These are phyloP conservation scores for Silurus meridionalis DNA, from an alignment of 2,113 vertebrate species.

Conservation along the genomic window DNA sequence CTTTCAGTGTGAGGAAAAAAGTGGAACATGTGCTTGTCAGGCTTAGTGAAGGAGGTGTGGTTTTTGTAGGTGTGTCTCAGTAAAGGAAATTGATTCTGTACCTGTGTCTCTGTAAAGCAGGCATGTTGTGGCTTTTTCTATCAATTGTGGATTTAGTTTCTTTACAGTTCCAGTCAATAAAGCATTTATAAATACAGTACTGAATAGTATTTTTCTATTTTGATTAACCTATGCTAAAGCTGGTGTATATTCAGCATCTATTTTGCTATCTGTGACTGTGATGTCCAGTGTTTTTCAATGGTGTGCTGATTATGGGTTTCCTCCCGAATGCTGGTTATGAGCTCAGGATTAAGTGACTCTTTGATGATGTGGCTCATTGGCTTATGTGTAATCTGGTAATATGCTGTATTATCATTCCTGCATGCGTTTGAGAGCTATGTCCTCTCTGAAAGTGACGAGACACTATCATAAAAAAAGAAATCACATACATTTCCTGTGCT, in stretches of 20 bases:
- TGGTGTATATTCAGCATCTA: background rate
- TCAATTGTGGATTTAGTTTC: background rate
- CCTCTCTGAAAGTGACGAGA: background rate
- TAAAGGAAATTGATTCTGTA: background rate
- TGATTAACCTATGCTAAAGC: background rate
- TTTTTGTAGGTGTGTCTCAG: background rate
- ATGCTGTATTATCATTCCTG: conserved; percentile 11
- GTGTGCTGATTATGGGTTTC: conserved; percentile 50
- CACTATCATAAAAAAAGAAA: conserved; percentile 4
- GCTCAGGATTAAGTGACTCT: conserved; percentile 44
- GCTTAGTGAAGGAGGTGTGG: background rate
- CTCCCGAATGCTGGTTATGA: conserved; percentile 33
- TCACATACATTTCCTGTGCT: conserved; percentile 9
- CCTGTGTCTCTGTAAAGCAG: background rate
- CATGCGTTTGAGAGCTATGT: background rate
- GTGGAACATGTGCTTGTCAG: background rate
- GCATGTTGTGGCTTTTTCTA: background rate
- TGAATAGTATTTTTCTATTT: background rate
- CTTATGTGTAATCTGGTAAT: conserved; percentile 30
- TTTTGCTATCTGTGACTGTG: background rate
- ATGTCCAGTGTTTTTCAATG: background rate
- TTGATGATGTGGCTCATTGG: conserved; percentile 39
- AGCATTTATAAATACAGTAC: background rate
- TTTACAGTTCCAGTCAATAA: background rate
- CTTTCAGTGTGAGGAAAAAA: background rate